Conservation (phyloP, 2,113 vertebrate genomes). For the Dipodomys ordii region DNA sequence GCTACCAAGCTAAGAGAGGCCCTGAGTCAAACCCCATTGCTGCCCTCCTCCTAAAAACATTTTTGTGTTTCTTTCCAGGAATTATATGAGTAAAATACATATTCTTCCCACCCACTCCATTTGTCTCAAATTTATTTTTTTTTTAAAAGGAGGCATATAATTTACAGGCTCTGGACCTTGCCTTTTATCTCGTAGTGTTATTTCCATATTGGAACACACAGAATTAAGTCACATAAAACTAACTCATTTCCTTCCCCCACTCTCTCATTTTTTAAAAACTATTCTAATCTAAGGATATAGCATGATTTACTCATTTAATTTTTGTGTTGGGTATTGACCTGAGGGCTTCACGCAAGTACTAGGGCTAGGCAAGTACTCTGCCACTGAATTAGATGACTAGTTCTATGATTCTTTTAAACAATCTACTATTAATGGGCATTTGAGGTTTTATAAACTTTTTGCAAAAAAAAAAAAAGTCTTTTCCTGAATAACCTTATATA, state of each 20-base stretch:
- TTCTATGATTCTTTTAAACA: background rate
- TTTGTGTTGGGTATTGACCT: background rate
- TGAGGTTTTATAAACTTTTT: conserved; percentile 2
- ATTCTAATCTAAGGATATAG: background rate
- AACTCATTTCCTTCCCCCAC: background rate
- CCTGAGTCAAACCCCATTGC: background rate
- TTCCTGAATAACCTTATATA: background rate
- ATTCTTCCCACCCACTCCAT: background rate
- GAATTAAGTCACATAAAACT: background rate
- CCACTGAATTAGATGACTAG: background rate
- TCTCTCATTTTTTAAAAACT: background rate
- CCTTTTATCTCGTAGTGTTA: background rate
- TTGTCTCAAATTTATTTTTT: background rate
- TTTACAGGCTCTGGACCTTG: background rate
- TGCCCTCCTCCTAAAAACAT: background rate
- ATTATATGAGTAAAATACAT: conserved; percentile 27
- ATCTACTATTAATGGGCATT: background rate
- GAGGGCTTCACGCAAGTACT: background rate
- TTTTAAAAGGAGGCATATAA: background rate
- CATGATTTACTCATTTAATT: background rate
- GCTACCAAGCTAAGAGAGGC: background rate
- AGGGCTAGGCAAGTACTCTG: background rate
- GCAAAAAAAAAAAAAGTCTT: background rate
- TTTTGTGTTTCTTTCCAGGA: background rate
- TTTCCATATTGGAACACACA: background rate